Base-by-base conservation (phyloP, 2,113 vertebrate species). In the Promerops cafer region DNA sequence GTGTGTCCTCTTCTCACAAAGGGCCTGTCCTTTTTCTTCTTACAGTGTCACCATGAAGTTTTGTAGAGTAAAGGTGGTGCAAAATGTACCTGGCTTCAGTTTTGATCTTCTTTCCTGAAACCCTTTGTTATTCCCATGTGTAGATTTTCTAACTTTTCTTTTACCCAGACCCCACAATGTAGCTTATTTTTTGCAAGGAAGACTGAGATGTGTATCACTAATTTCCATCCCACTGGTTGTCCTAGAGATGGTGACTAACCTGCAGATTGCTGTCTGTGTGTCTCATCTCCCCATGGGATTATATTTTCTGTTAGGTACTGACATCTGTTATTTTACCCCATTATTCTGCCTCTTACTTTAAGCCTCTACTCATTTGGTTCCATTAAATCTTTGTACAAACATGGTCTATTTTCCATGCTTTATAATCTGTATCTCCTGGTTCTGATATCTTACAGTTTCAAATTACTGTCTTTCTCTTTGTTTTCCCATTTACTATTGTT, bases 161-260 rank as follows among this genome's bases (percentile, higher is more conserved):
- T 74, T 82, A 78, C 49, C 7, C 1, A 2, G 40, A 44, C 16
- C 17, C 16, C 11, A 33, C 33, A 74, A 22, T 0, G 0, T 35
- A 59, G 33, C 8, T 72, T 77, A 7, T 31, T 44, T 76, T 90
- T 78, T 42, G 57, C 2, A 1, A 57, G 40, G n/a, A 69, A 23
- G 30, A 42, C 50, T 50, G 60, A 75, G 54, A 45, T 85, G 50
- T 2, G 0, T 53, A 24, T 60, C 8, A 3, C 11, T 39, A 2
- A 3, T 78, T 84, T 53, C 37, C 23, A 17, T 68, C 74, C 35
- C 12, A 2, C 3, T 63, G 31, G 40, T 87, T 93, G 61, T 87
- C 53, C 49, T 84, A 37, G 61, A 76, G 52, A 40, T 93, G 81
- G 21, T 91, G 53, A 60, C 57, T 72, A 86, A 84, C 37, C 44